These are phyloP conservation scores for Urocitellus parryii DNA, from an alignment of 2,113 vertebrate species.

Conservation along the genomic window DNA sequence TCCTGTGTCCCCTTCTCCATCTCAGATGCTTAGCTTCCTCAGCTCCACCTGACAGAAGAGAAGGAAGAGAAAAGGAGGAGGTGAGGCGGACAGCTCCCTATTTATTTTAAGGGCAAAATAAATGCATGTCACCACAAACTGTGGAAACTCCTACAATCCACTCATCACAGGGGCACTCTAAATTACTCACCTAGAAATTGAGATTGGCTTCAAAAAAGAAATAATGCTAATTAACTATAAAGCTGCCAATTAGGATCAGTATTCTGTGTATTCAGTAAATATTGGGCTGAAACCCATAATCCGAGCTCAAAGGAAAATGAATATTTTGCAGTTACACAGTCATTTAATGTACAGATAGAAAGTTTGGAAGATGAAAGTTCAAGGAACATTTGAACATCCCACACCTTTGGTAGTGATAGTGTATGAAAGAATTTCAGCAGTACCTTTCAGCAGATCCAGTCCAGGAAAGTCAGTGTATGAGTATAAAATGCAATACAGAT, in stretches of 20 bases:
- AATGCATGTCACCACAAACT: not conserved
- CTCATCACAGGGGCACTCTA: not conserved
- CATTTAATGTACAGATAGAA: not conserved
- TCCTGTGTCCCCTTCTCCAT: not conserved
- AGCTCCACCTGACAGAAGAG: not conserved
- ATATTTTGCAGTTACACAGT: not conserved
- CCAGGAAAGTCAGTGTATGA: not conserved
- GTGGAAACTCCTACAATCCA: not conserved
- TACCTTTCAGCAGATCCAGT: not conserved
- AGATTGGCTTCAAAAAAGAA: not conserved
- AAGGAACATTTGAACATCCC: not conserved
- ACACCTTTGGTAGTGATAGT: not conserved
- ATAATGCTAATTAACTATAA: not conserved
- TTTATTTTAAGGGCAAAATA: slow-evolving; percentile 27
- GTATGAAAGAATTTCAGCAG: not conserved
- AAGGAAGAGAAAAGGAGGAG: not conserved
- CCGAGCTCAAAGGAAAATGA: not conserved
- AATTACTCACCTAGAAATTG: not conserved
- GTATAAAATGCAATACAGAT: not conserved
- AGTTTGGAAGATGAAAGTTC: not conserved
- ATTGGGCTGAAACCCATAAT: not conserved
- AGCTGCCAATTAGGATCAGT: not conserved
- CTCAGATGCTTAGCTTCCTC: not conserved
- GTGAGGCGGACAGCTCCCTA: not conserved
- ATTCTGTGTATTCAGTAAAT: not conserved